Evolutionary conservation across 2,113 vertebrate species (phyloP).

Genomic region (Rhipidura dahli): DNA sequence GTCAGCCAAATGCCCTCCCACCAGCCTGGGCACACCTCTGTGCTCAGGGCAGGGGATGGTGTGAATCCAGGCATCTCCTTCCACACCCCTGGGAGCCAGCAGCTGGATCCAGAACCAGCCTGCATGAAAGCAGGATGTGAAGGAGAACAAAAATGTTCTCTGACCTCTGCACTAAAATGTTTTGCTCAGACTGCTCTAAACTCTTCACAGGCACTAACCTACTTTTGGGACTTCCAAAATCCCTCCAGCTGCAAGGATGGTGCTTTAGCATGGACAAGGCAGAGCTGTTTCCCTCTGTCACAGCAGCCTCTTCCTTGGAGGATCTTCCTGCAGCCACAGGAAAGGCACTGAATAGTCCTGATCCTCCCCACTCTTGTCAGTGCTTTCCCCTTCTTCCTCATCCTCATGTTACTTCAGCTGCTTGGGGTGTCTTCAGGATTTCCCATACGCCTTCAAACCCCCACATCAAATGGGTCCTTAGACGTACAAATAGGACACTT

Average conservation of each 20-base stretch:
- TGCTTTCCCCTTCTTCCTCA: neutral
- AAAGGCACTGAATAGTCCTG: neutral
- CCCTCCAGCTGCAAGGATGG: neutral
- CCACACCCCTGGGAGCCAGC: neutral
- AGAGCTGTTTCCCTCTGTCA: neutral
- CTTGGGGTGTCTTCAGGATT: neutral
- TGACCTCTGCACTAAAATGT: neutral
- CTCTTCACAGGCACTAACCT: neutral
- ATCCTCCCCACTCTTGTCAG: neutral
- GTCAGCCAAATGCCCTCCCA: neutral
- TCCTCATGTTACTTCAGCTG: neutral
- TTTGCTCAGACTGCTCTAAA: neutral
- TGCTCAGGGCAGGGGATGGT: neutral
- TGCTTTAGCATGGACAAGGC: neutral
- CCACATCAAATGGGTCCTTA: neutral
- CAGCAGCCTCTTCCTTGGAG: neutral
- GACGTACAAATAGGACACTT: neutral
- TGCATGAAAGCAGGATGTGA: neutral
- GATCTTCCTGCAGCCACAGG: rapidly evolving
- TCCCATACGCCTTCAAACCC: neutral
- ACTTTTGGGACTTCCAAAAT: neutral
- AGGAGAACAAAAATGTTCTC: neutral
- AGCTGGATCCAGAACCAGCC: neutral
- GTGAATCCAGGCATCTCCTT: neutral
- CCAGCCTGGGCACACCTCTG: neutral